Evolutionary conservation across 2,113 vertebrate species (phyloP), one percentile per base, ranked within the genome.

Genomic region (Spilogale gracilis): DNA sequence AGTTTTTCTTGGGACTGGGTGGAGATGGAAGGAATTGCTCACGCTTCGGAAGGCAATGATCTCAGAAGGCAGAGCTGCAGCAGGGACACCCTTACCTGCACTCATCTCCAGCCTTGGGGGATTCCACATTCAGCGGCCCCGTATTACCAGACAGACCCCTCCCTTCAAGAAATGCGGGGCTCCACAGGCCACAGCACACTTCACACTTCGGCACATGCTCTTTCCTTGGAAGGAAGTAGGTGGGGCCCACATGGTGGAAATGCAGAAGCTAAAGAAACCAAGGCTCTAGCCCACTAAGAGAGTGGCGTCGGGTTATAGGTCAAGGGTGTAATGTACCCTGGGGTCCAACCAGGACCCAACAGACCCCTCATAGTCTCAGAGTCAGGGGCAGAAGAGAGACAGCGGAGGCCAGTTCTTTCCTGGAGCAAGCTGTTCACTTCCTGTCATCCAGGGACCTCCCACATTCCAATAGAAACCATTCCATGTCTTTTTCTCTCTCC

Each of bases 181-280:
- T 30, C 20, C 16, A 52, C 38, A 43, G 60, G 88, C 61, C 10
- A n/a, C 0, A 13, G 52, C 48, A 20, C 45, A 9, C 52, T 87
- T 69, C 2, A 10, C 50, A 52, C 9, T 9, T 38, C 38, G 38
- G 52, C 71, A 71, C 18, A 0, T 3, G 32, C 1, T 0, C 0
- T 20, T 54, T 56, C 17, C 71, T 84, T 71, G 86, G 65, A 23
- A 56, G 79, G 43, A 65, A 54, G 25, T 13, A 38, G 86, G 82
- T 0, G 3, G 32, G 38, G 3, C 27, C 43, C 32, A 23, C n/a
- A 11, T 23, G 32, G 54, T 76, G 32, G 43, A 4, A 45, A 20
- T 7, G 54, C 13, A 38, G 21, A 84, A 20, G 14, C 18, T 14
- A n/a, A 84, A 73, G 85, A 74, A 69, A 82, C n/a, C 1, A 30